These are phyloP conservation scores for Achlya flavicornis DNA, from an alignment of 2,888 invertebrate species.

Conservation along the genomic window DNA sequence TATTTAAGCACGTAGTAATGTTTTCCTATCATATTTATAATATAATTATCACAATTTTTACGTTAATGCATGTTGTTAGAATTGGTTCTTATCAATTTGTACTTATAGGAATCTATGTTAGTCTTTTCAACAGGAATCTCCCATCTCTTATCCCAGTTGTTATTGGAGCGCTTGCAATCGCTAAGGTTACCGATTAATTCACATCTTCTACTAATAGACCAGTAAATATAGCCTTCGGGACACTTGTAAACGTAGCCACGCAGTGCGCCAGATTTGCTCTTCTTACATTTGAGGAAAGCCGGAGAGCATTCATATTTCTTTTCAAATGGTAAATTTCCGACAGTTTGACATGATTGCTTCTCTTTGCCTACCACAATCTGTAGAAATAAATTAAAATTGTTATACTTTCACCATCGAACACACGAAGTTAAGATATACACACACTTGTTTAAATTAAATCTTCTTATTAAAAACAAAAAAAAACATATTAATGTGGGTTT, in stretches of 20 bases:
- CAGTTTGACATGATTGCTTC: constrained; percentile 85
- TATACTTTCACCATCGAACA: not conserved
- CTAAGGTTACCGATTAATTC: constrained; percentile 86
- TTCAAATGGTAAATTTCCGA: constrained; percentile 88
- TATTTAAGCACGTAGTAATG: not conserved
- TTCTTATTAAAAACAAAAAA: no score
- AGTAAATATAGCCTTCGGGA: constrained; percentile 89
- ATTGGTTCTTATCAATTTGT: not conserved
- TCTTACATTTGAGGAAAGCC: constrained; percentile 89
- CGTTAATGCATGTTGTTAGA: not conserved
- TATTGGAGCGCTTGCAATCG: constrained; percentile 81
- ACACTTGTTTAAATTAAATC: no score
- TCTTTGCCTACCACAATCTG: constrained; percentile 86
- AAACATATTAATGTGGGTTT: no score
- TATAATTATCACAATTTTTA: not conserved
- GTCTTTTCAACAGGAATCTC: constrained; percentile 82
- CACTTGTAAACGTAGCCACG: constrained; percentile 90
- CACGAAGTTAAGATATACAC: no score
- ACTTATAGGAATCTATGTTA: constrained; percentile 45
- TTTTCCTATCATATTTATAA: not conserved
- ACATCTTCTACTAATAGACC: constrained; percentile 90
- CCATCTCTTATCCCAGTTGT: constrained; percentile 77
- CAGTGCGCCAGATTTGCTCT: constrained; percentile 73
- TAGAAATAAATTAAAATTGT: constrained; percentile 33
- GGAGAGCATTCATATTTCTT: constrained; percentile 86